A percentile compares a stretch with the other conserved stretches of the same genome.
phyloP scores from a whole-genome alignment of 2,113 vertebrate genomes.

The Thymallus thymallus region DNA sequence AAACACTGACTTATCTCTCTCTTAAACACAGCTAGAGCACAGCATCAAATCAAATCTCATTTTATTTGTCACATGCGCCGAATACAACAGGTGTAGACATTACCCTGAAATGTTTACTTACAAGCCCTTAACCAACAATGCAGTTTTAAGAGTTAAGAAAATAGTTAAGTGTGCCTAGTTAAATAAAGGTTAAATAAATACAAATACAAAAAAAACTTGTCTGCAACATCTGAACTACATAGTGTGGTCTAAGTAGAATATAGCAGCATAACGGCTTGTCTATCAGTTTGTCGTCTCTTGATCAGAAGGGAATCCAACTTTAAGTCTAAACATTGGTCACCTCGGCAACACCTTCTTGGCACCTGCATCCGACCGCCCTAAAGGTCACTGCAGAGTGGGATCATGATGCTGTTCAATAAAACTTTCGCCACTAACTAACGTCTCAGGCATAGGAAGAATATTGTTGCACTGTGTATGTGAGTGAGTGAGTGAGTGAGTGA shows the following conservation, averaged over 20 bases:
- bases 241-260: not conserved
- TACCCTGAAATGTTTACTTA: too few species aligned
- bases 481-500: conserved; percentile 4
- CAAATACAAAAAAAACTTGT: not conserved
- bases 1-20: not conserved
- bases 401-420: conserved; percentile 11
- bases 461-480: conserved; percentile 12
- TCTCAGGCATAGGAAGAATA: not conserved
- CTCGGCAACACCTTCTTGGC: conserved; percentile 14
- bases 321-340: not conserved
- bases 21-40: not conserved
- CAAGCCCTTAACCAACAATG: too few species aligned
- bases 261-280: not conserved
- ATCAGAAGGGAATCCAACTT: not conserved
- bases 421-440: conserved; percentile 3
- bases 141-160: too few species aligned
- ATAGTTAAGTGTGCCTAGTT: too few species aligned
- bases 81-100: too few species aligned
- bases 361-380: not conserved
- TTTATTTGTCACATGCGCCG: too few species aligned
- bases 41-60: too few species aligned
- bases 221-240: not conserved
- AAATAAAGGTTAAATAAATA: too few species aligned
- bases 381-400: conserved; percentile 13
- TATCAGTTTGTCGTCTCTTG: not conserved